These are phyloP conservation scores for Penelope pileata DNA, from an alignment of 2,113 vertebrate genomes.

Conservation along the genomic window DNA sequence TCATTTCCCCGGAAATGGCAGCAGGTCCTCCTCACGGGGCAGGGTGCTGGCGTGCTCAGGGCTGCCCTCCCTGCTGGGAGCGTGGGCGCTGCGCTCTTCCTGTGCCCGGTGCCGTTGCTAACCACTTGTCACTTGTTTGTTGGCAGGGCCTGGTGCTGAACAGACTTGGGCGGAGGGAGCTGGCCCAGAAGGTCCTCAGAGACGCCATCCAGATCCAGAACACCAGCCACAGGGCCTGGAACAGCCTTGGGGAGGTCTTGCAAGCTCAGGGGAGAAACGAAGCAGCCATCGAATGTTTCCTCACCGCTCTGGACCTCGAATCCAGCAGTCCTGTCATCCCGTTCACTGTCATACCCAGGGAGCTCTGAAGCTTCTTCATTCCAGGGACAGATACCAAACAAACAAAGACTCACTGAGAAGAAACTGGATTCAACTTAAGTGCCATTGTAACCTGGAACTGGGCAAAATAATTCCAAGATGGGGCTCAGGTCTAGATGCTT, in stretches of 20 bases:
- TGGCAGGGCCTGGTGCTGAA: conserved; percentile 88
- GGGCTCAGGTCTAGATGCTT: not conserved
- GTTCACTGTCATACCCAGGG: conserved; percentile 91
- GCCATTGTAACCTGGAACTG: not conserved
- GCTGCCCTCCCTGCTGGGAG: not conserved
- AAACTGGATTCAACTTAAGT: not conserved
- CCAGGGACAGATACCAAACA: not conserved
- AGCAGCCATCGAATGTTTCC: conserved; percentile 90
- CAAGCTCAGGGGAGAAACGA: conserved; percentile 85
- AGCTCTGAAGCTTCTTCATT: conserved; percentile 80
- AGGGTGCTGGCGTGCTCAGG: accelerated
- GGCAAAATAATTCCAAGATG: not conserved
- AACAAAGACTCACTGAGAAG: not conserved
- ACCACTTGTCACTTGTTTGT: conserved; percentile 26
- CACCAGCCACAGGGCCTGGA: conserved; percentile 92
- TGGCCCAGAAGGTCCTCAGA: conserved; percentile 93
- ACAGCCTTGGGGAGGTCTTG: conserved; percentile 91
- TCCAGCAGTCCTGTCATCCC: conserved; percentile 92
- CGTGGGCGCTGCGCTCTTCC: not conserved
- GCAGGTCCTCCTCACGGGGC: not conserved
- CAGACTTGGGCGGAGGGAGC: conserved; percentile 81
- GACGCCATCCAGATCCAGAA: conserved; percentile 89
- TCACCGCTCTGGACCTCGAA: conserved; percentile 94
- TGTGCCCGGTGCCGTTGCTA: not conserved
- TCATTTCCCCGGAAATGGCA: not conserved